phyloP scores from a whole-genome alignment of 2,797 vertebrate species.

The Poecilia picta region DNA sequence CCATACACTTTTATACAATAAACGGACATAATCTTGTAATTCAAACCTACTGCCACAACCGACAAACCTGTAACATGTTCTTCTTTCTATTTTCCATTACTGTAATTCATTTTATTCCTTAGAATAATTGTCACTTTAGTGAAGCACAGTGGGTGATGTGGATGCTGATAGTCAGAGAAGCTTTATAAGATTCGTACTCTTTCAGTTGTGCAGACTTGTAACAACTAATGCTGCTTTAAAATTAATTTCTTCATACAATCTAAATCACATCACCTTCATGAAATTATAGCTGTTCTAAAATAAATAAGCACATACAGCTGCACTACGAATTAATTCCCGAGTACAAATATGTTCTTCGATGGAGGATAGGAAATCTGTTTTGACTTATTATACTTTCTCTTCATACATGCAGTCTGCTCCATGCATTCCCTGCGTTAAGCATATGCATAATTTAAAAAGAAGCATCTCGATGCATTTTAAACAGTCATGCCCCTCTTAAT shows the following conservation, averaged over 20 bases:
- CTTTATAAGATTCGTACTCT: constrained; percentile 9
- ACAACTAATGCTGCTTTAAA: constrained; percentile 51
- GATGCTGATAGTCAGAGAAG: neutral
- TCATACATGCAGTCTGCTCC: constrained; percentile 40
- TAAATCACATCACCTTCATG: constrained; percentile 20
- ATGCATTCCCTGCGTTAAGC: constrained; percentile 54
- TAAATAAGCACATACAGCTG: constrained; percentile 32
- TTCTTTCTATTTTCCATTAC: neutral
- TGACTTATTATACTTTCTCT: constrained; percentile 59
- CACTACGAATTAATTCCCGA: constrained; percentile 38
- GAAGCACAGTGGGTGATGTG: neutral
- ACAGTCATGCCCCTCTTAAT: constrained; percentile 20
- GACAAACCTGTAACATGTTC: neutral
- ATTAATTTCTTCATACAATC: constrained; percentile 20
- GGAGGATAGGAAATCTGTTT: constrained; percentile 50
- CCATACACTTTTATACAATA: no score
- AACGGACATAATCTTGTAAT: neutral
- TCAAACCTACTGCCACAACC: neutral
- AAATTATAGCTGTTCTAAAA: constrained; percentile 56
- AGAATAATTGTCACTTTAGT: neutral
- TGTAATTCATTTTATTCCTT: neutral
- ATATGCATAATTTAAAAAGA: constrained; percentile 72
- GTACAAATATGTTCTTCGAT: constrained; percentile 38
- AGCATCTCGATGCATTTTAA: constrained; percentile 60
- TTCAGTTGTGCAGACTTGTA: constrained; percentile 30